Conservation (phyloP, 2,888 invertebrate genomes). For the Pandemis heparana region DNA sequence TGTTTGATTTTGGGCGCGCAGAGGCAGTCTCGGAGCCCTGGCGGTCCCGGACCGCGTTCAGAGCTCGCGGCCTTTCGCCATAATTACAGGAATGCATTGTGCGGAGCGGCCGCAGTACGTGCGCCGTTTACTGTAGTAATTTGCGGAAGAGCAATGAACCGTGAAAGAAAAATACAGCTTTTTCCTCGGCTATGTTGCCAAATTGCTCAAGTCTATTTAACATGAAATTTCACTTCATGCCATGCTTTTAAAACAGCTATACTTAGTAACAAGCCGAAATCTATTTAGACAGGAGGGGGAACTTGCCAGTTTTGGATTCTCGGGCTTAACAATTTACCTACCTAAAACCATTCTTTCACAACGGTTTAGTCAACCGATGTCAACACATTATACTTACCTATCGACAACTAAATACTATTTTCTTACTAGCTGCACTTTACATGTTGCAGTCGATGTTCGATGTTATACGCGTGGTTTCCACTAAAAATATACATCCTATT, state of each 20-base stretch:
- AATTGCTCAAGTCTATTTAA: constrained; percentile 40
- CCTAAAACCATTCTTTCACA: too few relatives aligned
- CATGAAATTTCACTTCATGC: constrained; percentile 3
- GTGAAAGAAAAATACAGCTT: constrained; percentile 62
- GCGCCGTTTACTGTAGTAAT: constrained; percentile 69
- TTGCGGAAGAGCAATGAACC: constrained; percentile 66
- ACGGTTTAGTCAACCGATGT: neutral
- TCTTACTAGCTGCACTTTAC: neutral
- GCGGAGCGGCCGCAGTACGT: constrained; percentile 64
- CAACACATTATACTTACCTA: too few relatives aligned
- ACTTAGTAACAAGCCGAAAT: neutral
- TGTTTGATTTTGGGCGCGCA: constrained; percentile 54
- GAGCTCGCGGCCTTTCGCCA: constrained; percentile 67
- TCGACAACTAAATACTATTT: neutral
- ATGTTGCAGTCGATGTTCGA: neutral
- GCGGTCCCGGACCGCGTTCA: constrained; percentile 52
- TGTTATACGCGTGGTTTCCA: too few relatives aligned
- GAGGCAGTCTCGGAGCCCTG: constrained; percentile 36
- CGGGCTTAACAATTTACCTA: too few relatives aligned
- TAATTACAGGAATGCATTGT: constrained; percentile 82
- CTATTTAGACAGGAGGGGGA: too few relatives aligned
- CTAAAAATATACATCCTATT: too few relatives aligned
- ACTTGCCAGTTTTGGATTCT: too few relatives aligned
- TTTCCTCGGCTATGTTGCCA: constrained; percentile 53
- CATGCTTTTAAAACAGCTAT: neutral